Evolutionary conservation across 2,797 vertebrate genomes (phyloP).

Genomic region (Sebastiscus albofasciatus): DNA sequence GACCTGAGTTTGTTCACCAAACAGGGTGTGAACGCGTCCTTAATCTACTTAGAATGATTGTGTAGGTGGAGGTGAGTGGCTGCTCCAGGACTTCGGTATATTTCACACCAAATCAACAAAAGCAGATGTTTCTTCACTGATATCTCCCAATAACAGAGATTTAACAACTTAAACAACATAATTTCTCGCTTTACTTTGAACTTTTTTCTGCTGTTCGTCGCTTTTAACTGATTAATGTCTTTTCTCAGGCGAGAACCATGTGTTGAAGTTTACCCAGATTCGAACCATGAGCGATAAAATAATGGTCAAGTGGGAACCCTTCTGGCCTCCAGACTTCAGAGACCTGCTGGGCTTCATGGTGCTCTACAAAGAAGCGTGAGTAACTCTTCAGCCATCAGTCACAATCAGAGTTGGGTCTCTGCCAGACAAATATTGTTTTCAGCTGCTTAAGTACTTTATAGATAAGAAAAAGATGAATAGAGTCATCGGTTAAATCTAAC

Average conservation of each 20-base stretch:
- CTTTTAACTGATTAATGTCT: conserved; percentile 3
- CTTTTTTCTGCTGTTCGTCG: not conserved
- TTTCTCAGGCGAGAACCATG: conserved; percentile 89
- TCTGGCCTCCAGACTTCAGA: conserved; percentile 96
- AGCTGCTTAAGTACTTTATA: not conserved
- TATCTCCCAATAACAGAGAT: not conserved
- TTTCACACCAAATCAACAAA: conserved; percentile 6
- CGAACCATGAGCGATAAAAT: conserved; percentile 91
- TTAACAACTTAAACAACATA: not conserved
- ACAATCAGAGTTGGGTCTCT: not conserved
- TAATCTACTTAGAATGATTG: not conserved
- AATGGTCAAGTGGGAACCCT: conserved; percentile 92
- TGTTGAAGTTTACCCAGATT: conserved; percentile 89
- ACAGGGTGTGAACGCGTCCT: not conserved
- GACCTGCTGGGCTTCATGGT: conserved; percentile 98
- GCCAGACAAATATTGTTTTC: conserved; percentile 7
- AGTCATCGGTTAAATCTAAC: not conserved
- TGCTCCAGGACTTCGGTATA: not conserved
- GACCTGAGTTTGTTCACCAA: too few relatives aligned
- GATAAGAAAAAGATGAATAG: not conserved
- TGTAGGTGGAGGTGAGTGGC: not conserved
- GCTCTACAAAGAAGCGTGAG: conserved; percentile 98
- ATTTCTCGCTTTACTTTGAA: not conserved
- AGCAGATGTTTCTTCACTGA: not conserved
- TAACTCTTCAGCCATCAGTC: conserved; percentile 38